Evolutionary conservation across 2,888 invertebrate genomes (phyloP).

Genomic region (Acronicta psi): DNA sequence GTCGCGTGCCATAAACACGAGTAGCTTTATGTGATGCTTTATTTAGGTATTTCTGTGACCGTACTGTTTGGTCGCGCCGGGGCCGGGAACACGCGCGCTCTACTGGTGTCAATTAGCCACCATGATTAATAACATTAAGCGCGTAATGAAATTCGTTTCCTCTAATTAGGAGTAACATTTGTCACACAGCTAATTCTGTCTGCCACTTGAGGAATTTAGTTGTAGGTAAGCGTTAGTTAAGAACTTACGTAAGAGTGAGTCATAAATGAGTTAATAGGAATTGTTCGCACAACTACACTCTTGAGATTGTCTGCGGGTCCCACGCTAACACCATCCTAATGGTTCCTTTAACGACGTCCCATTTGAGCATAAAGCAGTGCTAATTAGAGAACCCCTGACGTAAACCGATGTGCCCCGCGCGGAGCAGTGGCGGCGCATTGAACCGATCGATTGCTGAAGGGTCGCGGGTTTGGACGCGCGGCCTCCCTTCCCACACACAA

Average conservation of each 20-base stretch:
- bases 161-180: slow-evolving; percentile 42
- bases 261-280: slow-evolving; percentile 41
- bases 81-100: slow-evolving; percentile 17
- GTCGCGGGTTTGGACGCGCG: slow-evolving; percentile 34
- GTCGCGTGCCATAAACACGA: slow-evolving; percentile 59
- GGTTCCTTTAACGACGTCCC: slow-evolving; percentile 66
- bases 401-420: slow-evolving; percentile 41
- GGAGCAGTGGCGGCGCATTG: slow-evolving; percentile 26
- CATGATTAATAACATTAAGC: slow-evolving; percentile 56
- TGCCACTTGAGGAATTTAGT: slow-evolving; percentile 20
- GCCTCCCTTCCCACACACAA: slow-evolving; percentile 40
- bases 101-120: slow-evolving; percentile 51
- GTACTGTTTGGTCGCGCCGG: slow-evolving; percentile 14
- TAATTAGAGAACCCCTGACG: slow-evolving; percentile 62
- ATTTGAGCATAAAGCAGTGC: slow-evolving; percentile 65
- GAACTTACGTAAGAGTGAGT: slow-evolving; percentile 39
- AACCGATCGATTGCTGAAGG: slow-evolving; percentile 51
- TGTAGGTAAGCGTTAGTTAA: slow-evolving; percentile 19
- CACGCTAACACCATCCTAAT: slow-evolving; percentile 56
- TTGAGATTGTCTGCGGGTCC: slow-evolving; percentile 52
- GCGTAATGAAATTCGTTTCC: slow-evolving; percentile 41
- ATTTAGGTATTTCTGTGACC: slow-evolving; percentile 52
- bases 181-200: slow-evolving; percentile 22
- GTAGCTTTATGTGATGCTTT: slow-evolving; percentile 50
- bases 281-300: slow-evolving; percentile 38